A percentile compares a stretch with the other conserved stretches of the same genome.
Evolutionary conservation across 2,113 vertebrate genomes (phyloP).

Genomic region (Heterochromis multidens): DNA sequence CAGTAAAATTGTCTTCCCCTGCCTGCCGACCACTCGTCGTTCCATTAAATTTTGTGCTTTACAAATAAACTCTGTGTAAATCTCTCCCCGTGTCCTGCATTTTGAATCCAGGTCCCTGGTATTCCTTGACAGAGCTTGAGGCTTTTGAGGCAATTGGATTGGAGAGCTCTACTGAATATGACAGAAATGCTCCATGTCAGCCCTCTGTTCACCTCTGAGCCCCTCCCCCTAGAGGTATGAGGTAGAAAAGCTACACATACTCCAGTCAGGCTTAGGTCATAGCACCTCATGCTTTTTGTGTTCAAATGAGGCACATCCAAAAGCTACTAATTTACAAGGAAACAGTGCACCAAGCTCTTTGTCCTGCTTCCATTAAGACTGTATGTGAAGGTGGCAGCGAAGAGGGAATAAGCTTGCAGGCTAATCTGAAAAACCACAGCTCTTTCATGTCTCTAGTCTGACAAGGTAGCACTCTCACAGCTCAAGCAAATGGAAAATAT

Average conservation of each 20-base stretch:
- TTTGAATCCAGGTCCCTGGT: too few relatives aligned
- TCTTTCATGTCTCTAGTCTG: slow-evolving; percentile 48
- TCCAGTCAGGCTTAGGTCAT: background rate
- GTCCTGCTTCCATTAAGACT: slow-evolving; percentile 49
- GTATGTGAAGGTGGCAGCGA: slow-evolving; percentile 36
- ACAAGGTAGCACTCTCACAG: slow-evolving; percentile 40
- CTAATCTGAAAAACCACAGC: slow-evolving; percentile 44
- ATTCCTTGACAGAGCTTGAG: background rate
- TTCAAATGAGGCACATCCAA: slow-evolving; percentile 44
- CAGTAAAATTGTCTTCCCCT: too few relatives aligned
- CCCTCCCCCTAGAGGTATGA: background rate
- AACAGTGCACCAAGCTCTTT: slow-evolving; percentile 28
- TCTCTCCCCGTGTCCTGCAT: too few relatives aligned
- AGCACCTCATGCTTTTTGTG: slow-evolving; percentile 33
- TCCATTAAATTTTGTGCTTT: too few relatives aligned
- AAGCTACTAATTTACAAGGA: slow-evolving; percentile 52
- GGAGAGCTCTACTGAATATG: background rate
- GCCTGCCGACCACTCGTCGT: too few relatives aligned
- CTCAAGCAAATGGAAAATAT: slow-evolving; percentile 49
- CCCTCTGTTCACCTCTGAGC: background rate
- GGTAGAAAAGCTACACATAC: background rate
- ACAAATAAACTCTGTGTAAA: too few relatives aligned
- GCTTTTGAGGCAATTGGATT: background rate
- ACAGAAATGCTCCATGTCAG: slow-evolving; percentile 2
- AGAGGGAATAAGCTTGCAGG: slow-evolving; percentile 8